Evolutionary conservation across 1,140 invertebrate genomes (phyloP).

Genomic region (Phocides pigmalion): DNA sequence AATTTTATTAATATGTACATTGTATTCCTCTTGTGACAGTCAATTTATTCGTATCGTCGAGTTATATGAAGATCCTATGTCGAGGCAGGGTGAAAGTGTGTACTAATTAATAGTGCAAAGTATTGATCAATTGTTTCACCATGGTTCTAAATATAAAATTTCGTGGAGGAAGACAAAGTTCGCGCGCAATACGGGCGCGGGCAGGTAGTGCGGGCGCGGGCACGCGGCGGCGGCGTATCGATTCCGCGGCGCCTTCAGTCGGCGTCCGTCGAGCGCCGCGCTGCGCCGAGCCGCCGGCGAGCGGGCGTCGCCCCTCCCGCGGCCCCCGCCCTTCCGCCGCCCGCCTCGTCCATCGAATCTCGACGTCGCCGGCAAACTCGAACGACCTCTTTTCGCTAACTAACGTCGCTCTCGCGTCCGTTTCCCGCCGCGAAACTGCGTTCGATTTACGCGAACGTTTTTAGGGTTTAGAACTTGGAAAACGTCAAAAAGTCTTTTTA

Average conservation of each 20-base stretch:
- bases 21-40: neutral
- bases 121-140: slow-evolving; percentile 82
- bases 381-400: slow-evolving; percentile 79
- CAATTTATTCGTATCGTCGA: slow-evolving; percentile 10
- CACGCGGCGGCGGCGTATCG: slow-evolving; percentile 71
- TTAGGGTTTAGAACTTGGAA: slow-evolving; percentile 24
- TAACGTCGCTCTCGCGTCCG: slow-evolving; percentile 75
- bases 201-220: slow-evolving; percentile 69
- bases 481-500: slow-evolving; percentile 32
- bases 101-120: slow-evolving; percentile 82
- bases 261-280: slow-evolving; percentile 78
- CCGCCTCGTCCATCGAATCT: slow-evolving; percentile 56
- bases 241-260: slow-evolving; percentile 77
- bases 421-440: slow-evolving; percentile 75
- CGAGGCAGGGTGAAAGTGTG: slow-evolving; percentile 61
- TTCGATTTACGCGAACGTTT: slow-evolving; percentile 56
- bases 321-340: slow-evolving; percentile 51
- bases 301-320: slow-evolving; percentile 70
- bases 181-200: slow-evolving; percentile 80
- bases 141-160: slow-evolving; percentile 83
- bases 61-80: neutral
- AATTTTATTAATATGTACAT: slow-evolving; percentile 21
- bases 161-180: slow-evolving; percentile 80
- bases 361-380: slow-evolving; percentile 78
- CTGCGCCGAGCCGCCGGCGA: slow-evolving; percentile 76